A percentile compares a stretch with the other conserved stretches of the same genome.
phyloP scores from a whole-genome alignment of 53 echinoderm and acorn worm species.

The Stichopus horrens region DNA sequence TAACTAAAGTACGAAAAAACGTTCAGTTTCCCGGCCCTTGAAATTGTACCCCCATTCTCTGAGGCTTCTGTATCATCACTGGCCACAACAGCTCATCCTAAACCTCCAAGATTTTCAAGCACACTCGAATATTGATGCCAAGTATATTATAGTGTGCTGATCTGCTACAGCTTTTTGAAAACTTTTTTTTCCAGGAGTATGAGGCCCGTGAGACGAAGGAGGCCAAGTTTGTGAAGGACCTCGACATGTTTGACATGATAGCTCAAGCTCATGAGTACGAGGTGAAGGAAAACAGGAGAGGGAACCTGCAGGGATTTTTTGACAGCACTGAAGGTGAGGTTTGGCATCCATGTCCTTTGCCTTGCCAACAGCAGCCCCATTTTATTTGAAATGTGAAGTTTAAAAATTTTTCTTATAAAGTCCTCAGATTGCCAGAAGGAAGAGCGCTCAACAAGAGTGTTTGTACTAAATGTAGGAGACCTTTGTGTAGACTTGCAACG shows the following conservation, averaged over 20 bases:
- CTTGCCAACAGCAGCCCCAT: no score
- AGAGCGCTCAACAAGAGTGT: background rate
- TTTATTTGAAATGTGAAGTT: background rate
- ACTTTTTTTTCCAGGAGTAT: constrained; percentile 66
- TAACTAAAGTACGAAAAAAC: no score
- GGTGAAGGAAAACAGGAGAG: constrained; percentile 62
- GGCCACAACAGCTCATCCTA: no score
- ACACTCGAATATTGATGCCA: no score
- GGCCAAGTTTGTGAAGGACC: constrained; percentile 82
- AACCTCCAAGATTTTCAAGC: no score
- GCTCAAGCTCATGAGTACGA: constrained; percentile 88
- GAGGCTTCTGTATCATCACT: no score
- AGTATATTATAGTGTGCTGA: no score
- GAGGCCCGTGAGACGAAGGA: constrained; percentile 69
- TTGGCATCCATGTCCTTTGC: background rate
- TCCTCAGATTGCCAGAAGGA: background rate
- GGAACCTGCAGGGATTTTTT: constrained; percentile 78
- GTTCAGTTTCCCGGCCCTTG: no score
- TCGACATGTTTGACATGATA: constrained; percentile 94
- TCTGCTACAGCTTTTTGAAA: no score
- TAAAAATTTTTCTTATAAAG: background rate
- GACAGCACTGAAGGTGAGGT: constrained; percentile 76
- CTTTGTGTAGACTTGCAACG: no score
- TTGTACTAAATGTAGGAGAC: no score
- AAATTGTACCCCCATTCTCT: no score